Base-by-base conservation (phyloP, 2,888 invertebrate species). In the Tuberolachnus salignus region DNA sequence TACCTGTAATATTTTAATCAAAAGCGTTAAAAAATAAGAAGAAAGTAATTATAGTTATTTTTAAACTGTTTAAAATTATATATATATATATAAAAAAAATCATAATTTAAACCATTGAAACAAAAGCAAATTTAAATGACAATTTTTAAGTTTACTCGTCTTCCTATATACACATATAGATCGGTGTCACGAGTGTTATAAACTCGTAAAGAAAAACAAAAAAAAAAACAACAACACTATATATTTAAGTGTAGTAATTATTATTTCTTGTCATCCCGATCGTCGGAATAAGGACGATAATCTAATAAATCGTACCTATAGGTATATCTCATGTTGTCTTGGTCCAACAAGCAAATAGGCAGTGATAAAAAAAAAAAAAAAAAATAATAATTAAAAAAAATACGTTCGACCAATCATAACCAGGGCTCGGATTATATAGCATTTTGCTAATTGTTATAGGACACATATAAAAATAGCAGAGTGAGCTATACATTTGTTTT, bases 331-430 rank as follows among this genome's bases (percentile, higher is more conserved):
- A 21, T 46, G 55, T 57, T 59, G 71, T 59, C 59, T 71, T 71
- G 71, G 71, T 71, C 14, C 71, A 59, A 59, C 71, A 71, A 59
- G 46, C 57, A 71, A 71, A 71, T 59, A 59, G 71, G 71, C 59
- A 59, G 21, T 14, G 21, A 42, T 42, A 4, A 11, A 55, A 44
- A 55, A 10, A 67, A 26, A 9, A 53, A 14, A 61, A 42, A 21
- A 13, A 44, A 16, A 8, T 16, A 16, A 26, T 8, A n/a, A n/a
- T n/a, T n/a, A 59, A 46, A 9, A 42, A 69, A 14, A 53, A 44
- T 16, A 19, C 14, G 23, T 57, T 44, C 57, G 44, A 70, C 55
- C 70, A 14, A 70, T 53, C 69, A 55, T 16, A 21, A 70, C 53
- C 51, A 19, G 10, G 13, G 46, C 46, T 10, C 46, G 46, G 10